Evolutionary conservation across 2,888 invertebrate species (phyloP), one percentile per base, ranked within the genome.

Genomic region (Drosophila nigricruria): DNA sequence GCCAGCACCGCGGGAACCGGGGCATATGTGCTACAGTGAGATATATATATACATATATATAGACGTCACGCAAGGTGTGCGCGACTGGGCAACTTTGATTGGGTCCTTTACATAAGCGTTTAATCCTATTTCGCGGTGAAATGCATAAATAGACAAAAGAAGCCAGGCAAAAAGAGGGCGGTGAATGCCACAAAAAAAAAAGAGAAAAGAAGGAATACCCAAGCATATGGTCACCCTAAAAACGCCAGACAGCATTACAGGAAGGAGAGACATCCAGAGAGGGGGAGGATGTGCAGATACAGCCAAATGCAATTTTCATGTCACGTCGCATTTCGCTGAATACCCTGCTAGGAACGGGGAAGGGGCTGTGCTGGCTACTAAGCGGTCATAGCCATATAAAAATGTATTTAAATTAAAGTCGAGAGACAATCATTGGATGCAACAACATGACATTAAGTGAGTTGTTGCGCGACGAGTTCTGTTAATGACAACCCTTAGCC

Each of bases 81-180:
- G n/a, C 47, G 34, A 50, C 73, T 74, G 88, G 88, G 79, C 77
- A 84, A 89, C 79, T 83, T 81, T 86, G 83, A 90, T 91, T 90
- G 90, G 89, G 90, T 88, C 83, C 89, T 88, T 88, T 84, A 83
- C 82, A 88, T 90, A 91, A 91, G 91, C 83, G 82, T 82, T 91
- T 91, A 91, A 91, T 91, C 91, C 91, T 91, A 91, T 91, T 91
- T 91, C 91, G 91, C 89, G 91, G 91, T 91, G 75, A 91, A 90
- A 89, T 91, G 91, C 91, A 90, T 91, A 90, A 91, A 90, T 89
- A 89, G 86, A 88, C 86, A 87, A 86, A 88, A 76, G 77, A 76
- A 70, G 77, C 47, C 25, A 23, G 47, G 58, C 45, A n/a, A 30
- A n/a, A 49, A 38, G 71, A 32, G 64, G 74, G 50, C 36, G 62